Evolutionary conservation across 1,140 invertebrate genomes (phyloP).

Genomic region (Chionoecetes opilio): DNA sequence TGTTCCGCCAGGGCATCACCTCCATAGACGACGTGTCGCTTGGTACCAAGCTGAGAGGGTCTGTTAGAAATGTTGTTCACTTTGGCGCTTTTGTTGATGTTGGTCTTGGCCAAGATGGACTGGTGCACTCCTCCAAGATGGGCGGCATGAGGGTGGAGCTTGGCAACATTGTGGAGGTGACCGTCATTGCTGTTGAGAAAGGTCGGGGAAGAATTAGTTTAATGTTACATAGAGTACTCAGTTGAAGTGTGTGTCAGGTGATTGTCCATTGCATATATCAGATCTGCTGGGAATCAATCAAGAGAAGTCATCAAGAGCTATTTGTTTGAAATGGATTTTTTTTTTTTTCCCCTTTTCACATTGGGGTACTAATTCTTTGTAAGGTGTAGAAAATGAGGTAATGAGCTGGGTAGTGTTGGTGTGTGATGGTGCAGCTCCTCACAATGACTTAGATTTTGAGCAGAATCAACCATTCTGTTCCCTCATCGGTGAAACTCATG

Average conservation of each 20-base stretch:
- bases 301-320: too few relatives aligned
- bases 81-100: constrained; percentile 97
- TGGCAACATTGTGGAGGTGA: constrained; percentile 86
- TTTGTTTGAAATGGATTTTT: too few relatives aligned
- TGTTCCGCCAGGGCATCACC: constrained; percentile 88
- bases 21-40: constrained; percentile 86
- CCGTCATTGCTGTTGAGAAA: constrained; percentile 69
- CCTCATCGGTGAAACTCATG: too few relatives aligned
- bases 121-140: constrained; percentile 89
- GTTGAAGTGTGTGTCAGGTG: constrained; percentile 31
- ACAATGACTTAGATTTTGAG: too few relatives aligned
- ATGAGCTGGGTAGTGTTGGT: too few relatives aligned
- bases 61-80: constrained; percentile 92
- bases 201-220: constrained; percentile 61
- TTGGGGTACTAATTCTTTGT: too few relatives aligned
- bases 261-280: neutral
- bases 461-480: too few relatives aligned
- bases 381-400: too few relatives aligned
- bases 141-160: constrained; percentile 87
- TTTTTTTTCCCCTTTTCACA: too few relatives aligned
- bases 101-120: constrained; percentile 90
- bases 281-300: too few relatives aligned
- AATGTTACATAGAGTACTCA: constrained; percentile 67
- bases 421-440: too few relatives aligned
- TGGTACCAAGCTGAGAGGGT: constrained; percentile 86